Evolutionary conservation across 2,113 vertebrate species (phyloP).

Genomic region (Chascanopsetta lugubris): DNA sequence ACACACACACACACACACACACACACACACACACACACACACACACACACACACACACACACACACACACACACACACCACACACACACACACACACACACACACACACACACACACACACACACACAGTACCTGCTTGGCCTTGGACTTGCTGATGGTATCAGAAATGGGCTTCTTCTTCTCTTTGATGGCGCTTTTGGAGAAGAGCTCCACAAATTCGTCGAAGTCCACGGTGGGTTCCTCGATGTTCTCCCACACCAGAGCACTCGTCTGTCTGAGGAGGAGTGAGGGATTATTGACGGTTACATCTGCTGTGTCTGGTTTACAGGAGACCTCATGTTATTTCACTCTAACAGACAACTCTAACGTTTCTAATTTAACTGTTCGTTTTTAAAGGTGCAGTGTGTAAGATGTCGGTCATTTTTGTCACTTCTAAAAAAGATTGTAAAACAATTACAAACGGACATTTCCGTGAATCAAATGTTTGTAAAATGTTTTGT

Average conservation of each 20-base stretch:
- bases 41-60: neutral
- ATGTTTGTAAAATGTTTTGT: no score
- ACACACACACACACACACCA: no score
- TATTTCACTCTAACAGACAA: constrained; percentile 8
- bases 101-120: constrained; percentile 2
- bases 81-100: neutral
- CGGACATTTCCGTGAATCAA: no score
- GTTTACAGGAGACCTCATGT: constrained; percentile 21
- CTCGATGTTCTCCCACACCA: constrained; percentile 96
- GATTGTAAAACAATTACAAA: no score
- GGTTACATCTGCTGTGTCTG: constrained; percentile 2
- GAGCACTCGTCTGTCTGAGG: constrained; percentile 83
- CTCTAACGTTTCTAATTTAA: constrained; percentile 7
- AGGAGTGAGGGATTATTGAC: constrained; percentile 27
- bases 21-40: neutral
- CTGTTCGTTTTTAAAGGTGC: constrained; percentile 7
- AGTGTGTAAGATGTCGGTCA: no score
- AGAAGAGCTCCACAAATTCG: constrained; percentile 95
- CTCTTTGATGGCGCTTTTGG: constrained; percentile 94
- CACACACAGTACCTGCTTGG: constrained; percentile 86
- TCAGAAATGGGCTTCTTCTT: constrained; percentile 98
- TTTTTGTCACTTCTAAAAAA: no score
- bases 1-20: neutral
- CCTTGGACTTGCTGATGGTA: constrained; percentile 95
- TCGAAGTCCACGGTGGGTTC: constrained; percentile 93